Base-by-base conservation (phyloP, 2,888 invertebrate species). In the Troides aeacus region DNA sequence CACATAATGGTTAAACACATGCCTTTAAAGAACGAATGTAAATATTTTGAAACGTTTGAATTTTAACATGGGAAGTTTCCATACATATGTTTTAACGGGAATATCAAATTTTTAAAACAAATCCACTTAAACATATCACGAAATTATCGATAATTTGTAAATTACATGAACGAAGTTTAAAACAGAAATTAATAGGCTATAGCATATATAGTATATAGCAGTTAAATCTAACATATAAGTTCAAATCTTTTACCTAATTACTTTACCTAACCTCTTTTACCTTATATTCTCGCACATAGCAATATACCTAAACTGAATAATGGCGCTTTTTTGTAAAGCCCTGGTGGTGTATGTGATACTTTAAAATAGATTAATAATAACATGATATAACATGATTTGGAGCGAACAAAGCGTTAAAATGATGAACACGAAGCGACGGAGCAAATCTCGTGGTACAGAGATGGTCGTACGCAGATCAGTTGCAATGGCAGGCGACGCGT, bases 401-500 rank as follows among this genome's bases (percentile, higher is more conserved):
- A 67, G 18, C 24, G 68, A 68, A 69, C 57, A 64, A 67, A 64
- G 57, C 21, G 50, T 60, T 59, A 59, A 64, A 61, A 67, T 67
- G 67, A 71, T 71, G 70, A 57, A 64, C 67, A 67, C 66, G 64
- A 64, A 64, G 70, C 66, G 59, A 61, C 67, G 36, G 36, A 56
- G 67, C 62, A 64, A 67, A 70, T 66, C 70, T 64, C 67, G 66
- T 64, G 66, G 67, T 71, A 67, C 57, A 57, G 70, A 71, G 70
- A 71, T 71, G 70, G 67, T 30, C 46, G 70, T 64, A 70, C 68
- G 68, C 84, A 83, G 79, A 79, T 80, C 78, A 78, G 81, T 81
- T 85, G 85, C 83, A 83, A 78, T 77, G 82, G 78, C 81, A 81
- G 84, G 78, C 83, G 83, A 81, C 81, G 81, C 78, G 82, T 81